Conservation (phyloP, 2,888 invertebrate species). For the Hymenopus coronatus region DNA sequence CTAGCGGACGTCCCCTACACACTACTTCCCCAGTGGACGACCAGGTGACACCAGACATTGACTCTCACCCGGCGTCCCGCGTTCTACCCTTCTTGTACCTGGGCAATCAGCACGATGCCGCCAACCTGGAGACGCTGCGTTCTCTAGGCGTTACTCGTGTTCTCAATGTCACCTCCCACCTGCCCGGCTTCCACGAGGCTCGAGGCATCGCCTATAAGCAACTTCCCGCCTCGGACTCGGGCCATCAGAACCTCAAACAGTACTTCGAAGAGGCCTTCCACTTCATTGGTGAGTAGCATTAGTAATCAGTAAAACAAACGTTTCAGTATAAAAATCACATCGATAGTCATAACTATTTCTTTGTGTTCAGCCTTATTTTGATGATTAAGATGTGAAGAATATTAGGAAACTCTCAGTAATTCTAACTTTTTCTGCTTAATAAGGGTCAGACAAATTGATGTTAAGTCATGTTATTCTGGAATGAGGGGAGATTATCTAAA, state of each 20-base stretch:
- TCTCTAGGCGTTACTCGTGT: conserved; percentile 71
- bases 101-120: conserved; percentile 79
- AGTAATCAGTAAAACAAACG: too few species aligned
- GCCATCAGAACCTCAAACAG: conserved; percentile 81
- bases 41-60: conserved; percentile 54
- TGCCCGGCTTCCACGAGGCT: conserved; percentile 67
- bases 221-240: conserved; percentile 79
- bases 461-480: too few species aligned
- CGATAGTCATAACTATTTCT: too few species aligned
- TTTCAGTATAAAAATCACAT: too few species aligned
- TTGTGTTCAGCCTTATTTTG: too few species aligned
- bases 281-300: conserved; percentile 70
- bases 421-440: too few species aligned
- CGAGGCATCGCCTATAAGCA: conserved; percentile 68
- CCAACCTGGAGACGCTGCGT: conserved; percentile 63
- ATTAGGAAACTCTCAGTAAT: too few species aligned
- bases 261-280: conserved; percentile 84
- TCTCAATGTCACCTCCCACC: conserved; percentile 75
- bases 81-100: conserved; percentile 78
- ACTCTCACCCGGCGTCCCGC: conserved; percentile 72
- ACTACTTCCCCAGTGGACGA: conserved; percentile 31
- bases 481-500: too few species aligned
- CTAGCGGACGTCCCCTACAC: conserved; percentile 42
- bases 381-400: too few species aligned
- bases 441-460: too few species aligned